phyloP scores from a whole-genome alignment of 2,113 vertebrate genomes.

The Leucopsar rothschildi region DNA sequence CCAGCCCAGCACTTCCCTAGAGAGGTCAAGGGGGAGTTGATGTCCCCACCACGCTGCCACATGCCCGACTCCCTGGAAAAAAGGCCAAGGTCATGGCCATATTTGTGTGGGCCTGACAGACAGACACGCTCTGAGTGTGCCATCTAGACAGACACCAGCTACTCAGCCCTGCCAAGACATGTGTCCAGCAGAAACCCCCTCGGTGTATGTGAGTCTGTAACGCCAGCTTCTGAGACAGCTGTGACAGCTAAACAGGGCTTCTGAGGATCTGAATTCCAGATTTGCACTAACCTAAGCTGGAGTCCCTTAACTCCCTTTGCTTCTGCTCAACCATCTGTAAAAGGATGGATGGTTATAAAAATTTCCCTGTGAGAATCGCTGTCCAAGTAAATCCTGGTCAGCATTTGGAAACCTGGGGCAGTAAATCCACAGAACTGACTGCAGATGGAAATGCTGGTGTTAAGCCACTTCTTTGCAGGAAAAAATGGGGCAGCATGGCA shows the following conservation, averaged over 20 bases:
- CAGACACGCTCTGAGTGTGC: background rate
- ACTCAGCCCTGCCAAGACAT: background rate
- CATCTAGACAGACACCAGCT: background rate
- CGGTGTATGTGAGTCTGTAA: background rate
- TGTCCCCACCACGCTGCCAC: fast-evolving
- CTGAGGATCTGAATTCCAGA: conserved; percentile 24
- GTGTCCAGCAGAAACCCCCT: background rate
- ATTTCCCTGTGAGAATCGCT: background rate
- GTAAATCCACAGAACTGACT: background rate
- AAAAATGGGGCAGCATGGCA: background rate
- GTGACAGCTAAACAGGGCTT: conserved; percentile 21
- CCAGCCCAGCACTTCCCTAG: background rate
- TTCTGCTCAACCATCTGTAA: conserved; percentile 43
- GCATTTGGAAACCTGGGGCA: background rate
- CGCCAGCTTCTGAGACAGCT: background rate
- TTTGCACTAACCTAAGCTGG: conserved; percentile 14
- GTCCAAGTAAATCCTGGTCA: background rate
- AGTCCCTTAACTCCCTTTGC: background rate
- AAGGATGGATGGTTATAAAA: background rate
- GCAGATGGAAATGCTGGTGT: background rate
- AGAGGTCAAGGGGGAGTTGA: fast-evolving
- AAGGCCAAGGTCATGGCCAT: background rate
- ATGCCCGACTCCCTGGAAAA: background rate
- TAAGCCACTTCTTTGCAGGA: background rate
- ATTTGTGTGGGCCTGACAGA: background rate